Evolutionary conservation across 2,888 invertebrate species (phyloP), one percentile per base, ranked within the genome.

Genomic region (Zeuzera pyrina): DNA sequence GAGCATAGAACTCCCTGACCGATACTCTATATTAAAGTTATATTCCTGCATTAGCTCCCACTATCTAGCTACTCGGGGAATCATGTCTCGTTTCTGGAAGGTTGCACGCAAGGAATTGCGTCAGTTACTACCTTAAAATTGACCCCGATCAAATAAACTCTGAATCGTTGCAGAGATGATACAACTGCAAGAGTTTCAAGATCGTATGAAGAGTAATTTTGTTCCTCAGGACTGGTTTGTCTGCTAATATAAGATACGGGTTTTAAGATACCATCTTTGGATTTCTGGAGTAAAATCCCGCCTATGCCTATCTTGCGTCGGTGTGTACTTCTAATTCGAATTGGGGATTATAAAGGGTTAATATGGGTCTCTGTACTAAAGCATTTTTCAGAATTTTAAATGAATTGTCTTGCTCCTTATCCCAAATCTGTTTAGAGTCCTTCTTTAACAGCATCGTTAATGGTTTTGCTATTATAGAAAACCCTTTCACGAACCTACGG

Each of bases 291-390:
- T 2, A 64, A 13, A 4, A 62, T 48, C 3, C 52, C 54, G 41
- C 34, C 55, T 2, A 61, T 12, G 1, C 61, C 61, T 2, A 42
- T n/a, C 58, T 52, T 0, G 60, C 62, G 33, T 63, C 62, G 0
- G 59, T 61, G 23, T 64, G 59, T 1, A 58, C 31, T 24, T 58
- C 52, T 1, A 45, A 50, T 15, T 37, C 31, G 1, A 34, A 35
- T 1, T 23, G 21, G 1, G 37, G 42, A 13, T 52, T 36, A 29
- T 41, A 51, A 5, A 55, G 29, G 1, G 39, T 41, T 13, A 54
- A 30, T 0, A 56, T 38, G 5, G 47, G 45, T 27, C 42, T 33
- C 5, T 27, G 24, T 0, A 31, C 29, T 1, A 60, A 31, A 3
- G 22, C 27, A 4, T 24, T 4, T 29, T 53, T 52, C 24, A 59